Conservation (phyloP, 2,113 vertebrate genomes). For the Choloepus hoffmanni region DNA sequence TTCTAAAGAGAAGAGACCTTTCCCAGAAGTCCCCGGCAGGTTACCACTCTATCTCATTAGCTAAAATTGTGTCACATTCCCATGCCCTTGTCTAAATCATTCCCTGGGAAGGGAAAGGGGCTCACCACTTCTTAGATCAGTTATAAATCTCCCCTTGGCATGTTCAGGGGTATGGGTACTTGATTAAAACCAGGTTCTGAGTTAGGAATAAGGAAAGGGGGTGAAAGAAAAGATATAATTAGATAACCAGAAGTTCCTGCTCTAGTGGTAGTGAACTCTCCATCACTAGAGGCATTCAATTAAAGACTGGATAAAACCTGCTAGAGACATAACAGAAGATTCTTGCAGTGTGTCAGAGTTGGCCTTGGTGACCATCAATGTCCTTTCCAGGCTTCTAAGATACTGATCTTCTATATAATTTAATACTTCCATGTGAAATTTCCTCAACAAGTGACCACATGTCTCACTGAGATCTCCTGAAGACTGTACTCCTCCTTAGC, state of each 20-base stretch:
- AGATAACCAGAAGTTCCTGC: not conserved
- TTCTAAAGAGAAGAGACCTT: not conserved
- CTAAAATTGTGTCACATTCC: not conserved
- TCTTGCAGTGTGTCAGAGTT: not conserved
- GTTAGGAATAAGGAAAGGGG: not conserved
- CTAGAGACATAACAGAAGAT: not conserved
- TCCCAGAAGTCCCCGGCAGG: not conserved
- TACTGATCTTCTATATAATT: not conserved
- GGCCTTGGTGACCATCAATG: not conserved
- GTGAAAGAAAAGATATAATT: not conserved
- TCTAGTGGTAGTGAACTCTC: not conserved
- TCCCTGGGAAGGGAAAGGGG: not conserved
- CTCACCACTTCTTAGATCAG: not conserved
- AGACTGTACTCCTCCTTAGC: too few relatives aligned
- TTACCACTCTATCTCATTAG: not conserved
- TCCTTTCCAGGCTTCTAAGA: not conserved
- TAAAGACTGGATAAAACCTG: not conserved
- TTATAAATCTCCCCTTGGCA: not conserved
- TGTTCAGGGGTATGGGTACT: not conserved
- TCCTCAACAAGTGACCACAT: not conserved
- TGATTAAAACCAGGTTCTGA: constrained; percentile 7
- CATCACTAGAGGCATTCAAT: not conserved
- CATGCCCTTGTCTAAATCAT: not conserved
- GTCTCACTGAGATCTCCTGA: not conserved
- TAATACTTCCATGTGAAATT: not conserved